phyloP scores from a whole-genome alignment of 1,140 invertebrate genomes.

The Diorhabda carinulata region DNA sequence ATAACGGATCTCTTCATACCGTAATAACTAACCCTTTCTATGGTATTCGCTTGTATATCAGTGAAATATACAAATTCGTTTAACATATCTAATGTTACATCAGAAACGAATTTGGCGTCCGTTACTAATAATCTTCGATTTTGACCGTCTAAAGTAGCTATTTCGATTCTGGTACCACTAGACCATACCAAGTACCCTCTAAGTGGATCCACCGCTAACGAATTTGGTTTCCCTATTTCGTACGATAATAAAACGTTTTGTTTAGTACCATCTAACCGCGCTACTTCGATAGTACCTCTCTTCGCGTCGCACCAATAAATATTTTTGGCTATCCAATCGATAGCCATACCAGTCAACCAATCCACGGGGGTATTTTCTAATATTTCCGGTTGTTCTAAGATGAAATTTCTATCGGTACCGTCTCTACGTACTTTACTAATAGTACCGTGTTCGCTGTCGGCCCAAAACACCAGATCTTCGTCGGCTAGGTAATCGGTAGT shows the following conservation, averaged over 20 bases:
- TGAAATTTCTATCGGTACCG: constrained; percentile 62
- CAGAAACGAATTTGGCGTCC: constrained; percentile 52
- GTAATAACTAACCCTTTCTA: constrained; percentile 75
- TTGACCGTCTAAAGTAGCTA: constrained; percentile 58
- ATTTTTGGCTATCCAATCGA: constrained; percentile 84
- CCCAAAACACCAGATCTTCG: constrained; percentile 74
- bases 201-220: constrained; percentile 62
- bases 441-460: constrained; percentile 69
- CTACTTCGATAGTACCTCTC: constrained; percentile 81
- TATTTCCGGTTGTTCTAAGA: constrained; percentile 50
- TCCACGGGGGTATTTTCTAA: constrained; percentile 61
- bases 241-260: constrained; percentile 74
- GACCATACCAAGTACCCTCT: constrained; percentile 63
- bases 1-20: constrained; percentile 63
- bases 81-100: constrained; percentile 57
- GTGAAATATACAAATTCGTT: constrained; percentile 76
- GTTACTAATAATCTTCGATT: constrained; percentile 54
- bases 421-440: constrained; percentile 74
- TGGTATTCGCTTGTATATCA: constrained; percentile 76
- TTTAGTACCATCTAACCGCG: constrained; percentile 72
- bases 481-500: constrained; percentile 72
- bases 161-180: constrained; percentile 56
- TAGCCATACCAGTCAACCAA: constrained; percentile 69
- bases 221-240: constrained; percentile 63
- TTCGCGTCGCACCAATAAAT: constrained; percentile 89